These are phyloP conservation scores for Diploptera punctata DNA, from an alignment of 2,888 invertebrate genomes.

Conservation along the genomic window DNA sequence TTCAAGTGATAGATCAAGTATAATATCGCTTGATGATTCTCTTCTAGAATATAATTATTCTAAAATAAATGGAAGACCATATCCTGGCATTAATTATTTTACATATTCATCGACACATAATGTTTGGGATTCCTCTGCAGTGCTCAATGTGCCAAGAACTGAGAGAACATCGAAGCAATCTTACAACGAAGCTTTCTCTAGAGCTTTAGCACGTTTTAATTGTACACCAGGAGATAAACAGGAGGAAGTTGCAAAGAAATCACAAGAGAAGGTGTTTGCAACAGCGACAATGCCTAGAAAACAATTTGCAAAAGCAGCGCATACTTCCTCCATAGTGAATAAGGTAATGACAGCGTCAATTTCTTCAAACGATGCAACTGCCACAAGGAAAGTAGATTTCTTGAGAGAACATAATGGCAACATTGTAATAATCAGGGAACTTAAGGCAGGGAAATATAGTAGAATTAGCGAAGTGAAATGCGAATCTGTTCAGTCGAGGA, in stretches of 20 bases:
- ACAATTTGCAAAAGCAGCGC: constrained; percentile 31
- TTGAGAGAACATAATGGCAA: constrained; percentile 56
- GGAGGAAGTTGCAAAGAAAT: neutral
- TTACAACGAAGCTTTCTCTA: constrained; percentile 24
- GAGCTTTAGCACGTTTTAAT: constrained; percentile 32
- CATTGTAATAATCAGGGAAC: constrained; percentile 57
- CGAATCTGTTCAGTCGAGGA: constrained; percentile 58
- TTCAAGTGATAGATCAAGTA: constrained; percentile 59
- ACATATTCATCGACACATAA: constrained; percentile 20
- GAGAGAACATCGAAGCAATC: constrained; percentile 2
- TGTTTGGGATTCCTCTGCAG: constrained; percentile 32
- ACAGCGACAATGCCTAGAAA: neutral
- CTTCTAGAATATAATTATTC: constrained; percentile 52
- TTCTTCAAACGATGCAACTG: neutral
- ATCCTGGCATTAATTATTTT: neutral
- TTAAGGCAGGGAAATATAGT: constrained; percentile 54
- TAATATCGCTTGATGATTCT: constrained; percentile 58
- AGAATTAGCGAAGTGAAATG: constrained; percentile 59
- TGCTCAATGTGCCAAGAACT: neutral
- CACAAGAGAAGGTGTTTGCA: neutral
- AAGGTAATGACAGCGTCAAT: neutral
- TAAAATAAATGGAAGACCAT: constrained; percentile 26
- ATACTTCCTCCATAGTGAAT: constrained; percentile 32
- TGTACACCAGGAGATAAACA: constrained; percentile 15
- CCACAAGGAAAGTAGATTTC: constrained; percentile 51